phyloP scores from a whole-genome alignment of 2,113 vertebrate genomes.

The Notothenia coriiceps region DNA sequence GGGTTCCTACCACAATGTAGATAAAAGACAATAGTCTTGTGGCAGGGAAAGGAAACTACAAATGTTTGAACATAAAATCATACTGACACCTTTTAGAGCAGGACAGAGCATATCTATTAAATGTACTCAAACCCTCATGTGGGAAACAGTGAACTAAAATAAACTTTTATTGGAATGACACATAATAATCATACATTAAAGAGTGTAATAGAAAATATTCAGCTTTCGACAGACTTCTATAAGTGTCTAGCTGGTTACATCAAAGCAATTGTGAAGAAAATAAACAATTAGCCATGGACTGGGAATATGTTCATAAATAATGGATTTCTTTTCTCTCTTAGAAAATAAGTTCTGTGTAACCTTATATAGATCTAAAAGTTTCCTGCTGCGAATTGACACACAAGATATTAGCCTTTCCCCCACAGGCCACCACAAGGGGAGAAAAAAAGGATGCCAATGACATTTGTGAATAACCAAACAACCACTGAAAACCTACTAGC shows the following conservation, averaged over 20 bases:
- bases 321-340: constrained; percentile 86
- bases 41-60: constrained; percentile 10
- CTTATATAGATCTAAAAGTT: constrained; percentile 88
- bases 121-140: constrained; percentile 64
- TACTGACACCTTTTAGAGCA: constrained; percentile 40
- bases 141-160: constrained; percentile 70
- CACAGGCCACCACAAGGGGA: constrained; percentile 81
- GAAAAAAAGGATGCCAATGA: constrained; percentile 85
- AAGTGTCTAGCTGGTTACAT: constrained; percentile 85
- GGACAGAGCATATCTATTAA: constrained; percentile 43
- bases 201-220: constrained; percentile 82
- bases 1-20: constrained; percentile 15
- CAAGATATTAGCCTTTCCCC: constrained; percentile 88
- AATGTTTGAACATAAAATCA: constrained; percentile 29
- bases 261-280: constrained; percentile 88
- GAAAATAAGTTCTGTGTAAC: constrained; percentile 86
- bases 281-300: constrained; percentile 88
- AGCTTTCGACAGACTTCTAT: constrained; percentile 78
- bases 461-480: constrained; percentile 80
- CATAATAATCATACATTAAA: constrained; percentile 81
- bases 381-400: constrained; percentile 87
- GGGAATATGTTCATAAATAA: constrained; percentile 90
- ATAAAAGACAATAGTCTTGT: constrained; percentile 46
- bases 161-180: constrained; percentile 78
- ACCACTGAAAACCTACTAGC: constrained; percentile 66